Evolutionary conservation across 2,888 invertebrate species (phyloP).

Genomic region (Fragum sueziense): DNA sequence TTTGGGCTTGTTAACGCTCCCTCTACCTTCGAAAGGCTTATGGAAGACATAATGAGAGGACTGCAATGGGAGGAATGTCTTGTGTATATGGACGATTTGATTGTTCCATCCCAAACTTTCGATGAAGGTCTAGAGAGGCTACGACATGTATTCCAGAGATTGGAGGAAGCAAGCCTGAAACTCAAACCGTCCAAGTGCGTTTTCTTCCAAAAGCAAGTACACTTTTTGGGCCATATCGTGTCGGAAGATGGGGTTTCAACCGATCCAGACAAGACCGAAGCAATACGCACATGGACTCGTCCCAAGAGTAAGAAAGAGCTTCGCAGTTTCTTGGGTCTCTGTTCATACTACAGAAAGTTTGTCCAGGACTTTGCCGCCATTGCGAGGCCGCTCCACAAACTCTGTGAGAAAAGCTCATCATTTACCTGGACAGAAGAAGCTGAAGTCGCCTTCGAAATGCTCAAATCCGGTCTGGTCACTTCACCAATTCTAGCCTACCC

Average conservation of each 20-base stretch:
- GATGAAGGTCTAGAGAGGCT: not conserved
- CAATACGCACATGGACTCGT: constrained; percentile 25
- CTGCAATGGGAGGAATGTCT: constrained; percentile 31
- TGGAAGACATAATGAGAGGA: constrained; percentile 41
- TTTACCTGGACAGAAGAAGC: constrained; percentile 22
- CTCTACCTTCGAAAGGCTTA: constrained; percentile 58
- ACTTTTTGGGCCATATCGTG: constrained; percentile 18
- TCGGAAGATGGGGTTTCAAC: constrained; percentile 22
- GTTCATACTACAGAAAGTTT: constrained; percentile 28
- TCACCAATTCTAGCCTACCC: constrained; percentile 32
- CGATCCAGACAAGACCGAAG: constrained; percentile 14
- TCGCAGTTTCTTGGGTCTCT: constrained; percentile 29
- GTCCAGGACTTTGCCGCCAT: constrained; percentile 21
- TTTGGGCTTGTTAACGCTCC: constrained; percentile 52
- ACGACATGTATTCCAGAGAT: not conserved
- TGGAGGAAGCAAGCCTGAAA: not conserved
- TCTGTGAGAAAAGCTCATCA: constrained; percentile 20
- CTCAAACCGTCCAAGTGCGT: constrained; percentile 7
- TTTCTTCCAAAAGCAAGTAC: not conserved
- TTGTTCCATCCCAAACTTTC: constrained; percentile 1
- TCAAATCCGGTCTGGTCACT: constrained; percentile 6
- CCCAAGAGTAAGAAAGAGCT: constrained; percentile 22
- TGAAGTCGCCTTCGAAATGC: constrained; percentile 16
- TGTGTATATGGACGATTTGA: constrained; percentile 34
- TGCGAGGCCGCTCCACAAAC: constrained; percentile 22